Evolutionary conservation across 1,140 invertebrate species (phyloP).

Genomic region (Lerema accius): DNA sequence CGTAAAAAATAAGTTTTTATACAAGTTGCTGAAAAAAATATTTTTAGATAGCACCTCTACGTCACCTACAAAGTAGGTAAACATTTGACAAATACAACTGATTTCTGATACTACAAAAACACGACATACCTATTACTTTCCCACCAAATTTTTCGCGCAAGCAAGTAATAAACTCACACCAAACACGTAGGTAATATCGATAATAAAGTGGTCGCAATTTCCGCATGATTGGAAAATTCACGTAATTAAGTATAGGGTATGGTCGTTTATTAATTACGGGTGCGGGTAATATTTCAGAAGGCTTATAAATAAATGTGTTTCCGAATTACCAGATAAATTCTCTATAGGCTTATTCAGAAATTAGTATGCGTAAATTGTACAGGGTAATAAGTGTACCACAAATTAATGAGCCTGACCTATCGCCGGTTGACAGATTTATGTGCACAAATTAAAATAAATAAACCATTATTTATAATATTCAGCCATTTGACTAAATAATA

Average conservation of each 20-base stretch:
- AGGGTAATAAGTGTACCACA: conserved; percentile 4
- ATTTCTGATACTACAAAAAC: too few relatives aligned
- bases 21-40: too few relatives aligned
- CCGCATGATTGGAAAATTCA: background rate
- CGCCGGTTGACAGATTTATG: background rate
- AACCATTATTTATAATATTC: background rate
- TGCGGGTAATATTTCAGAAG: conserved; percentile 13
- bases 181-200: background rate
- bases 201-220: background rate
- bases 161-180: too few relatives aligned
- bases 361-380: conserved; percentile 22
- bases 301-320: conserved; percentile 20
- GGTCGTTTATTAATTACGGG: conserved; percentile 14
- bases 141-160: too few relatives aligned
- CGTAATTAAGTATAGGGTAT: conserved; percentile 11
- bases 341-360: conserved; percentile 15
- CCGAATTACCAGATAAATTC: conserved; percentile 17
- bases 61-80: too few relatives aligned
- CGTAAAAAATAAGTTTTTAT: too few relatives aligned
- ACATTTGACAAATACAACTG: too few relatives aligned
- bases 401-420: conserved; percentile 1
- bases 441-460: conserved; percentile 4
- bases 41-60: too few relatives aligned
- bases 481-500: background rate
- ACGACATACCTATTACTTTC: too few relatives aligned